These are phyloP conservation scores for Spinus pinus DNA, from an alignment of 2,797 vertebrate genomes.

Conservation along the genomic window DNA sequence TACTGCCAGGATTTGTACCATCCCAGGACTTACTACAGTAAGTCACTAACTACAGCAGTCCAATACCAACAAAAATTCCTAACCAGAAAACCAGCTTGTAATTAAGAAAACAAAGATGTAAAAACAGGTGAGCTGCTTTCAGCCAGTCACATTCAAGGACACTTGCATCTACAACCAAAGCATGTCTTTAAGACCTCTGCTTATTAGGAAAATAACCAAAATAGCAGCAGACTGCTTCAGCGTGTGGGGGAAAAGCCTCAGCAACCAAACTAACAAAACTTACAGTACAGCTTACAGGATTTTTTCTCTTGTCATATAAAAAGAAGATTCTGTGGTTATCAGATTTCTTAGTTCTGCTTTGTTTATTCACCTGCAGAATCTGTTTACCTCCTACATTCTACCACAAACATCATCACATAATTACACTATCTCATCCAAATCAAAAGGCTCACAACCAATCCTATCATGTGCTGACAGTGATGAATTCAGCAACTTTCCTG, in stretches of 20 bases:
- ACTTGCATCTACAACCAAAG: background rate
- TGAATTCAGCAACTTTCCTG: conserved; percentile 37
- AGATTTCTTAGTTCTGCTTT: conserved; percentile 30
- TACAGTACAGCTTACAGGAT: background rate
- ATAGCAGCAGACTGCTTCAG: background rate
- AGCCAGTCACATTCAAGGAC: background rate
- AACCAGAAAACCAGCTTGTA: conserved; percentile 2
- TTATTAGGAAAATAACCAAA: background rate
- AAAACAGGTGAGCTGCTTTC: conserved; percentile 10
- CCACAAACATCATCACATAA: conserved; percentile 57
- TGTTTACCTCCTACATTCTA: conserved; percentile 62
- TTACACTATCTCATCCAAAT: conserved; percentile 26
- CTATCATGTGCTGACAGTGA: conserved; percentile 13
- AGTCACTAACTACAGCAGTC: background rate
- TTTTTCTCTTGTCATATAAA: background rate
- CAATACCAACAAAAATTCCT: background rate
- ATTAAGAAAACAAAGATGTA: conserved; percentile 23
- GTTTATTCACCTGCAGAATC: conserved; percentile 67
- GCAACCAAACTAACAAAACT: background rate
- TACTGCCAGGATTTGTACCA: background rate
- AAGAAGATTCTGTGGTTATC: conserved; percentile 18
- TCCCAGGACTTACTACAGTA: background rate
- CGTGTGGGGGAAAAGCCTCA: background rate
- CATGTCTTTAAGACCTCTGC: background rate
- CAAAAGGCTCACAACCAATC: conserved; percentile 26